These are phyloP conservation scores for rat (Rattus norvegicus) DNA, from an alignment of 2,113 vertebrate genomes.

Conservation along the genomic window GRCr8 NC_086039.1:100262001-100262500, in stretches of 20 bases:
- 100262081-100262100: slow-evolving; percentile 61
- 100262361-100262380: neutral
- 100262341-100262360: neutral
- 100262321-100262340: neutral
- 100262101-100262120: slow-evolving; percentile 64
- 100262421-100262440: slow-evolving; percentile 56
- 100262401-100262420: slow-evolving; percentile 52
- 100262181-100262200: neutral
- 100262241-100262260: neutral
- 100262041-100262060: slow-evolving; percentile 77
- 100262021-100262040: slow-evolving; percentile 71
- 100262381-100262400: neutral
- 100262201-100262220: too few species aligned
- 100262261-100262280: neutral
- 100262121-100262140: slow-evolving; percentile 62
- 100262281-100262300: neutral
- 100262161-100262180: neutral
- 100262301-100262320: neutral
- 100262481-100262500: neutral
- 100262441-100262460: slow-evolving; percentile 3
- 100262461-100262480: neutral
- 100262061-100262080: slow-evolving; percentile 73
- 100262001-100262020: slow-evolving; percentile 75
- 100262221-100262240: neutral
- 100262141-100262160: neutral